Evolutionary conservation across 2,113 vertebrate species (phyloP), one percentile per base, ranked within the genome.

Genomic region (Scomber japonicus): DNA sequence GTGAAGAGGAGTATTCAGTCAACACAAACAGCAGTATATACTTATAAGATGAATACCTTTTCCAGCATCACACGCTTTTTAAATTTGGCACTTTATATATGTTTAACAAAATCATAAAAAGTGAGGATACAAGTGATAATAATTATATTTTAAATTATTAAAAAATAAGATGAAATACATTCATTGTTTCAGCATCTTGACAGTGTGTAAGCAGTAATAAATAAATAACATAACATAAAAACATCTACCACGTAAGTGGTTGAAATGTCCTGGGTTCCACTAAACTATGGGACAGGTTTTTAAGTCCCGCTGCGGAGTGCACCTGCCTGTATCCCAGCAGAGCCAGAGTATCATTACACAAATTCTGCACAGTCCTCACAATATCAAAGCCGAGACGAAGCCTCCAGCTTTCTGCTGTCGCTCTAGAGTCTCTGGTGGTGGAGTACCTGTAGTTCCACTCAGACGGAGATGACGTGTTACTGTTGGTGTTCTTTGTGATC

Each of bases 401-500:
- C 86, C 96, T 94, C 95, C 95, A 96, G 87, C 90, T 95, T 77
- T 95, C 94, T 0, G 93, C 87, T 1, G 94, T 94, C 1, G 84
- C 89, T 71, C 89, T 93, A n/a, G 96, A 96, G 81, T 96, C 92
- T 68, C 96, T 91, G 71, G 79, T 92, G 75, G 95, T 96, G 57
- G 94, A 93, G 86, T 90, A 96, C 66, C 90, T 93, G 77, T 94
- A 91, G 82, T 91, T 94, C 85, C 89, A 94, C 48, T 93, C 88
- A 0, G 90, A 80, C 1, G 78, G 75, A 4, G 90, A 89, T 0
- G 84, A 85, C 48, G n/a, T 70, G 5, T 90, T 92, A 8, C 70
- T 91, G 61, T 94, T 95, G 21, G 96, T 96, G 90, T 96, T 96
- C 59, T 89, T 90, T 19, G 78, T 61, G 11, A 96, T 95, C 96